Evolutionary conservation across 1,140 invertebrate species (phyloP).

Genomic region (Eriosoma lanigerum): DNA sequence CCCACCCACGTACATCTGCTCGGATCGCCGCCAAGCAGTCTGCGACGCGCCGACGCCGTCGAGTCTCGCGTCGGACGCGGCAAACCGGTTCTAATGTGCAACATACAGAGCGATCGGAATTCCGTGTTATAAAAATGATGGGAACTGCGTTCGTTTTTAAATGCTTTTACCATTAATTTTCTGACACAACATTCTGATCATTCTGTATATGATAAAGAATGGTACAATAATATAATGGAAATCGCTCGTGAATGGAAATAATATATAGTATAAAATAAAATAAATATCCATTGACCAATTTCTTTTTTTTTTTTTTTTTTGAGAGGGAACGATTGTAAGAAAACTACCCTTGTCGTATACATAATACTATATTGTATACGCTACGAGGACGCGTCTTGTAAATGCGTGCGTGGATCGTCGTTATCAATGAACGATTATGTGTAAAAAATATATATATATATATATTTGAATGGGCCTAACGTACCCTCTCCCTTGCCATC

Average conservation of each 20-base stretch:
- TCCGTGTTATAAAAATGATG: too few species aligned
- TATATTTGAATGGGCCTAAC: too few species aligned
- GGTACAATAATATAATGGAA: neutral
- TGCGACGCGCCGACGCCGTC: neutral
- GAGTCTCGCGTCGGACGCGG: neutral
- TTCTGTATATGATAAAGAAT: neutral
- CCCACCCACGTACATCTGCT: conserved; percentile 36
- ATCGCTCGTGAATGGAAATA: neutral
- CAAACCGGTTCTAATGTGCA: conserved; percentile 17
- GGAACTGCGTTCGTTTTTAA: too few species aligned
- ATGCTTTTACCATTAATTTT: too few species aligned
- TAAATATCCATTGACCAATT: neutral
- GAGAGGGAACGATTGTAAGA: neutral
- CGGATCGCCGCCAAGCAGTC: conserved; percentile 44
- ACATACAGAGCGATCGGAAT: neutral
- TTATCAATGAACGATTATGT: conserved; percentile 36
- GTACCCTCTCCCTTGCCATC: neutral
- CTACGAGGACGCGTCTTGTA: neutral
- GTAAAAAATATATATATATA: neutral
- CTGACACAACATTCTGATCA: too few species aligned
- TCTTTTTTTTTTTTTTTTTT: too few species aligned
- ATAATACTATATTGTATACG: neutral
- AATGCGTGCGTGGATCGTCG: neutral
- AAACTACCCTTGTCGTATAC: neutral
- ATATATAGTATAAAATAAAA: too few species aligned